These are phyloP conservation scores for Boleophthalmus pectinirostris DNA, from an alignment of 2,113 vertebrate species.

Conservation along the genomic window DNA sequence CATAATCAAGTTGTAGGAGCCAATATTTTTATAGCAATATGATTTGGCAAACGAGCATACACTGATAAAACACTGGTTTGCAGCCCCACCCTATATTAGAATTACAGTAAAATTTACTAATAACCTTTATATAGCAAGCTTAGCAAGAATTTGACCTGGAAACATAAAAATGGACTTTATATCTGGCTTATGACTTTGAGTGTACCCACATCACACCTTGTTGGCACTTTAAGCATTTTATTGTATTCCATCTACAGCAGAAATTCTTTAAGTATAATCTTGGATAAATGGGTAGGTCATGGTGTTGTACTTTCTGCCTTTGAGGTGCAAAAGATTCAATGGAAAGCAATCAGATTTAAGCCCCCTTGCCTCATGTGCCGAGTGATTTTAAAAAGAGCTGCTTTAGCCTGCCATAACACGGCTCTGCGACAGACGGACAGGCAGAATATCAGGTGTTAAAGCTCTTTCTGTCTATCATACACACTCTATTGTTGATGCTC, in stretches of 20 bases:
- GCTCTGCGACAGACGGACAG: constrained; percentile 39
- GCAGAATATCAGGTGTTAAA: constrained; percentile 60
- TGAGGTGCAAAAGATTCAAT: constrained; percentile 47
- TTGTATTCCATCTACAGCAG: constrained; percentile 32
- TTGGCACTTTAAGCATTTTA: constrained; percentile 1
- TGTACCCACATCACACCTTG: background rate
- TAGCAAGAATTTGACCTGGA: background rate
- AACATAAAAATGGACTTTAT: background rate
- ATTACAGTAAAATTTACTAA: background rate
- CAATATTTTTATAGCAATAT: background rate
- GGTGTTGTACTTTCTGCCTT: constrained; percentile 29
- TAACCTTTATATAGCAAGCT: background rate
- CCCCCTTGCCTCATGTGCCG: constrained; percentile 36
- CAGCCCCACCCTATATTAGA: background rate
- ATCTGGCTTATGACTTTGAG: constrained; percentile 28
- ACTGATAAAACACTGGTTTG: background rate
- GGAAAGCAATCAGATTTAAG: constrained; percentile 61
- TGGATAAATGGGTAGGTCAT: constrained; percentile 40
- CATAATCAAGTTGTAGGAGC: too few relatives aligned
- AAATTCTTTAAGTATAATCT: constrained; percentile 47
- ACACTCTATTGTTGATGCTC: constrained; percentile 62
- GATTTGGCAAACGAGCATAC: too few relatives aligned
- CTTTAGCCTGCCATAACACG: constrained; percentile 47
- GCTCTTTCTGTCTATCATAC: constrained; percentile 64
- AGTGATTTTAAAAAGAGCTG: constrained; percentile 59